phyloP scores from a whole-genome alignment of 2,113 vertebrate species.

The Euleptes europaea region DNA sequence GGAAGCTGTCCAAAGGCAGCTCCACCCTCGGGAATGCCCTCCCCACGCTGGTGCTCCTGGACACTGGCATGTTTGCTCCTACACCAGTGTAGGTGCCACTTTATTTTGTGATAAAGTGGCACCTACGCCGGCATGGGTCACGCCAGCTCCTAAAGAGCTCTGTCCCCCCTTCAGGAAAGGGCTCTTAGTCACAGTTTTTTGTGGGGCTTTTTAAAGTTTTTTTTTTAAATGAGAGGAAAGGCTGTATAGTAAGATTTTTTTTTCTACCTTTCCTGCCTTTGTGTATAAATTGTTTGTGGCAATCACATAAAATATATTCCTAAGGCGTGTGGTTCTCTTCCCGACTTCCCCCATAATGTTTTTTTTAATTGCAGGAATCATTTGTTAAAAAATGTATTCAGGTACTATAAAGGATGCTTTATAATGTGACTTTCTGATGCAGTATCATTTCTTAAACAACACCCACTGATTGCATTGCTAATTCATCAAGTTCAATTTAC shows the following conservation, averaged over 20 bases:
- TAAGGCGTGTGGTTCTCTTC: not conserved
- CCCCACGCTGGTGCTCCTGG: no score
- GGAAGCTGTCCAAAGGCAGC: no score
- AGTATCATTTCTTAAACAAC: conserved; percentile 53
- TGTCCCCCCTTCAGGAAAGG: no score
- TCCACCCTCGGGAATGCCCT: no score
- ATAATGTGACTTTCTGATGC: conserved; percentile 48
- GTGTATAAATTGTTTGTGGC: not conserved
- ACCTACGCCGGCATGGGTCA: no score
- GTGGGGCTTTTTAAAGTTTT: not conserved
- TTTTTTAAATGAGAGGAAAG: not conserved
- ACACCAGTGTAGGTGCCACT: no score
- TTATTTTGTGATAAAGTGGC: no score
- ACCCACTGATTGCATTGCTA: conserved; percentile 66
- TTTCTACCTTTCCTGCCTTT: not conserved
- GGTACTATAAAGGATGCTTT: conserved; percentile 46
- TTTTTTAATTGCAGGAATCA: not conserved
- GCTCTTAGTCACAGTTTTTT: not conserved
- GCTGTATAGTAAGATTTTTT: not conserved
- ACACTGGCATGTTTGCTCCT: no score
- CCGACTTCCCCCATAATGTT: not conserved
- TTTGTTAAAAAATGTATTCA: conserved; percentile 38
- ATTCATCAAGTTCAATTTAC: conserved; percentile 73
- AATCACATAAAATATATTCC: not conserved
- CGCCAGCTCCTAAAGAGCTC: no score